phyloP scores from a whole-genome alignment of 2,888 invertebrate species.

The Rapana venosa region DNA sequence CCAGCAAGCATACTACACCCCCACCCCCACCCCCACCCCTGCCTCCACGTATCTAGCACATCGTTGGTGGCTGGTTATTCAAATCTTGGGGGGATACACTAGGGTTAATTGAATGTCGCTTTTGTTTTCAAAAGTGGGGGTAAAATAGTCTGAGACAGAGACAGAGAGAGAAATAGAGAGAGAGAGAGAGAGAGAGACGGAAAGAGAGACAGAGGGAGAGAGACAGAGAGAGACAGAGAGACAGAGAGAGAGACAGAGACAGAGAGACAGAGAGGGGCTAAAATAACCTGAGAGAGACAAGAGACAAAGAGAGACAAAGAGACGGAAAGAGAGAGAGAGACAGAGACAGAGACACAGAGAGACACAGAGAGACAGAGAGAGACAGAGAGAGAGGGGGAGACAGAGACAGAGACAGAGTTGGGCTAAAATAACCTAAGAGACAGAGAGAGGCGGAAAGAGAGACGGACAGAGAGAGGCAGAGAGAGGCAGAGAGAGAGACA shows the following conservation, averaged over 20 bases:
- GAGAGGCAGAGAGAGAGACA: background rate
- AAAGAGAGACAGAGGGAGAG: background rate
- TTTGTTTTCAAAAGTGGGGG: too few relatives aligned
- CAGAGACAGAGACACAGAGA: background rate
- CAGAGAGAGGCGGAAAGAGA: background rate
- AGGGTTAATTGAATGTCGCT: too few relatives aligned
- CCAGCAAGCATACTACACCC: too few relatives aligned
- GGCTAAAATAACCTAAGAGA: background rate
- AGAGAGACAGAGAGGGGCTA: too few relatives aligned
- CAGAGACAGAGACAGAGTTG: background rate
- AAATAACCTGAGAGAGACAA: background rate
- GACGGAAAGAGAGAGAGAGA: background rate
- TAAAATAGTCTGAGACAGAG: background rate
- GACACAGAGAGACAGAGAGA: background rate
- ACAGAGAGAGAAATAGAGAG: background rate
- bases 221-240: background rate
- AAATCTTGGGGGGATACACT: too few relatives aligned
- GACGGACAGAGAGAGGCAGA: background rate
- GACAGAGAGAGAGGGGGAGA: background rate
- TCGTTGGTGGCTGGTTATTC: too few relatives aligned
- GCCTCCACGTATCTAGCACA: too few relatives aligned
- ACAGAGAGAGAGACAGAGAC: background rate
- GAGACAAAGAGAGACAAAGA: background rate
- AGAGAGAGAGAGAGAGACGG: background rate
- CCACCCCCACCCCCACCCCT: too few relatives aligned